Percentiles rank a stretch among this genome's conserved stretches.
These are phyloP conservation scores for Lepetodrilus schrolli DNA, from an alignment of 2,888 invertebrate genomes.

Conservation along the genomic window DNA sequence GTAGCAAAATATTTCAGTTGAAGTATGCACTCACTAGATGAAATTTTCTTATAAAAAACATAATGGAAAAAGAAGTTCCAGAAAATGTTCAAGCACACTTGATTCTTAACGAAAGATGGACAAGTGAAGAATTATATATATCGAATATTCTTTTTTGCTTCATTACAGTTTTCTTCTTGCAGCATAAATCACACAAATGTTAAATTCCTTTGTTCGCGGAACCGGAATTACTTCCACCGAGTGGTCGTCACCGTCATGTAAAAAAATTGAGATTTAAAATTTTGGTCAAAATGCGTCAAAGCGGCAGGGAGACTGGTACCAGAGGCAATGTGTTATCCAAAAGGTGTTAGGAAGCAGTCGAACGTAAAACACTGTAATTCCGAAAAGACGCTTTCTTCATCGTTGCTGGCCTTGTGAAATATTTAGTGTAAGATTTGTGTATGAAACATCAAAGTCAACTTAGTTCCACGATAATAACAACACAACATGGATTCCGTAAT, in stretches of 20 bases:
- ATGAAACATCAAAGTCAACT: slow-evolving; percentile 1
- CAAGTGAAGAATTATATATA: no score
- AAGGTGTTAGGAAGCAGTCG: background rate
- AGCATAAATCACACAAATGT: background rate
- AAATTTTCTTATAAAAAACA: no score
- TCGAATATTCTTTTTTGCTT: background rate
- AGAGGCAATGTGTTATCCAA: background rate
- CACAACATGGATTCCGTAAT: background rate
- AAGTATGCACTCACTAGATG: no score
- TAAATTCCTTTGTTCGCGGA: background rate
- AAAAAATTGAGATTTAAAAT: background rate
- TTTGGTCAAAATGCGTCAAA: background rate
- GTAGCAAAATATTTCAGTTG: no score
- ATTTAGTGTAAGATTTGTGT: slow-evolving; percentile 21
- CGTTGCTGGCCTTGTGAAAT: background rate
- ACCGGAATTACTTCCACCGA: background rate
- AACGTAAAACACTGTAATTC: background rate
- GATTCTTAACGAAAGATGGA: no score
- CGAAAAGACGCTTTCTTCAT: background rate
- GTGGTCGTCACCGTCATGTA: background rate
- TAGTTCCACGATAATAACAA: background rate
- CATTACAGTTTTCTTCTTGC: background rate
- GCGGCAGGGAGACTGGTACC: background rate
- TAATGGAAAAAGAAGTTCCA: no score
- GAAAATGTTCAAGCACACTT: no score